A percentile compares a stretch with the other conserved stretches of the same genome.
phyloP scores from a whole-genome alignment of 2,888 invertebrate genomes.

The Heteromurus nitidus region DNA sequence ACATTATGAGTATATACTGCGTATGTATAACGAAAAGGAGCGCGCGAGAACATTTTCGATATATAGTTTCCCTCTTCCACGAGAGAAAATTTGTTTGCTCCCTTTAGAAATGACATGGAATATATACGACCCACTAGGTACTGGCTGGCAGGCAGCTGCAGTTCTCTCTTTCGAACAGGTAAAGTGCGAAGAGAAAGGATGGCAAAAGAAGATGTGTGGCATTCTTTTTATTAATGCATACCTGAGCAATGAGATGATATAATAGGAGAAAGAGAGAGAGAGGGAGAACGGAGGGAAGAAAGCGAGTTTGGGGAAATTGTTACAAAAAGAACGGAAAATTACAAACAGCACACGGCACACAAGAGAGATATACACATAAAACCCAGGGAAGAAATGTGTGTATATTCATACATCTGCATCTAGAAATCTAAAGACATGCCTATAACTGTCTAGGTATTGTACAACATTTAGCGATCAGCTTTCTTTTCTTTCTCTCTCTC shows the following conservation, averaged over 20 bases:
- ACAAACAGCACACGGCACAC: slow-evolving; percentile 8
- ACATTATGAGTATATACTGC: no score
- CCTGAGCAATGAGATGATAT: slow-evolving; percentile 42
- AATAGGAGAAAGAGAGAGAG: slow-evolving; percentile 24
- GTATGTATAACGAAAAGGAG: no score
- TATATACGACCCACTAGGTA: not conserved
- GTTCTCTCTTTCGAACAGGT: no score
- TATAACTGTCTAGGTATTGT: not conserved
- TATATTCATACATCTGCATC: not conserved
- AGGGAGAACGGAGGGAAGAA: no score
- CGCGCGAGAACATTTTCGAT: slow-evolving; percentile 29
- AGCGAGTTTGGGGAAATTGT: slow-evolving; percentile 34
- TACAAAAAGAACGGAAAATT: slow-evolving; percentile 29
- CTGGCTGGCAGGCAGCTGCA: slow-evolving; percentile 6
- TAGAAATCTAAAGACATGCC: not conserved
- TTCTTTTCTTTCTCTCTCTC: slow-evolving; percentile 13
- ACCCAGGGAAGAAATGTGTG: slow-evolving; percentile 2
- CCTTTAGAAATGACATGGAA: slow-evolving; percentile 50
- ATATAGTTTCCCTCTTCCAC: slow-evolving; percentile 30
- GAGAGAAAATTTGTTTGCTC: slow-evolving; percentile 55
- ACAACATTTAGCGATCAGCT: slow-evolving; percentile 26
- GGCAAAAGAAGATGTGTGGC: slow-evolving; percentile 31
- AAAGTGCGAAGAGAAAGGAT: slow-evolving; percentile 11
- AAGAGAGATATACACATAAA: not conserved
- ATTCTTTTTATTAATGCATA: slow-evolving; percentile 48